Base-by-base conservation (phyloP, 37 sponge, comb jelly and placozoan genomes). In the Crambe crambe region DNA sequence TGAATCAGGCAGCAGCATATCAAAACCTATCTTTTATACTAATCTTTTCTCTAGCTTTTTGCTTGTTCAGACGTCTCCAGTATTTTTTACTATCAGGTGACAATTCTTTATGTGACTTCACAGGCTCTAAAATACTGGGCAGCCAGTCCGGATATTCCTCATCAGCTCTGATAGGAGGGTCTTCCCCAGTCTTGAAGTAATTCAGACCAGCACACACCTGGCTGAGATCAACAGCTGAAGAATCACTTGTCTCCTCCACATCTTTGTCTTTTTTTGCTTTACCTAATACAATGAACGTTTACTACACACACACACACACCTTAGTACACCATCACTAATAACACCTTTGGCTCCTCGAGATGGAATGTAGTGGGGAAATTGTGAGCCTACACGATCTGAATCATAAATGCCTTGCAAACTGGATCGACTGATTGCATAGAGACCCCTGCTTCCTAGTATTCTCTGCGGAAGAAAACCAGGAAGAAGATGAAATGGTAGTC, bases 101-200 rank as follows among this genome's bases (percentile, higher is more conserved):
- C 1, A 60, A 44, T 3, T 85, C 73, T 23, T 44, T 12, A 17
- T 27, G 5, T 2, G 56, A 8, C 38, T 75, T 41, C 3, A 12
- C 39, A 22, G 85, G 54, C 2, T 80, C 71, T 1, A 44, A 80
- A 37, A 90, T 69, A 5, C 58, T 58, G 91, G 91, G 88, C 65
- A 94, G 73, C 95, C 95, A 94, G 0, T 80, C 76, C 23, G 95
- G 95, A 61, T 94, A 94, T 30, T 87, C 86, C 4, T 54, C 38
- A 67, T 89, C 86, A n/a, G 29, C 79, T 37, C 62, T 78, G 9
- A 94, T 63, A 23, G 37, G 23, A 65, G 91, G 91, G 47, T 94
- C 91, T 31, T 71, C 80, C 27, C 91, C 95, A 60, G 44, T 69
- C 37, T 83, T 87, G 71, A 47, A 84, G 42, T 57, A 47, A 70